phyloP scores from a whole-genome alignment of 2,113 vertebrate genomes.

The Otolemur garnettii region DNA sequence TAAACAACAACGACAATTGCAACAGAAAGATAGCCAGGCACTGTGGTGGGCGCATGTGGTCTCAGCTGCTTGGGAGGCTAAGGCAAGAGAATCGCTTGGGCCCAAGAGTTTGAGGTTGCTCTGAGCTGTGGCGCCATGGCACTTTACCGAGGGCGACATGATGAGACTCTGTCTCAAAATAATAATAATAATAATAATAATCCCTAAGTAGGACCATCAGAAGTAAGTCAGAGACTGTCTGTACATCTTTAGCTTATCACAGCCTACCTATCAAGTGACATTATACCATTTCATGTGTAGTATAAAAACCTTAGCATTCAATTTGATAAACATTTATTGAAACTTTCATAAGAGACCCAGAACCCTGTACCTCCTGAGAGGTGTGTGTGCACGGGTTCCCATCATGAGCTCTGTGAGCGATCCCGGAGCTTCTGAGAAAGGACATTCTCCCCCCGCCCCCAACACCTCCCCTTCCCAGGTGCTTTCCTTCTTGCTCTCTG shows the following conservation, averaged over 20 bases:
- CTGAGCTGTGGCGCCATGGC: no score
- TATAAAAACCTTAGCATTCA: not conserved
- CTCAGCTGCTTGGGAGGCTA: no score
- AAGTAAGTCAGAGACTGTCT: not conserved
- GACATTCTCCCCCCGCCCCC: not conserved
- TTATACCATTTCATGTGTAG: not conserved
- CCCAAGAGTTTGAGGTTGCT: no score
- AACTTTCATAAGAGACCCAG: not conserved
- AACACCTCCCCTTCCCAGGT: no score
- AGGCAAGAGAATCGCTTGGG: no score
- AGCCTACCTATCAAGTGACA: not conserved
- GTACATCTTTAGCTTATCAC: not conserved
- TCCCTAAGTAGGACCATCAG: no score
- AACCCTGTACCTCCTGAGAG: not conserved
- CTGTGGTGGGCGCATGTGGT: no score
- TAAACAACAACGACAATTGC: no score
- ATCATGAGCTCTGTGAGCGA: fast-evolving
- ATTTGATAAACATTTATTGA: not conserved
- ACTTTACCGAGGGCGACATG: no score
- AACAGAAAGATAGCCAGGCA: no score
- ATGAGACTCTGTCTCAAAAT: no score
- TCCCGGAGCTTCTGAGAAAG: fast-evolving
- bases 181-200: not conserved
- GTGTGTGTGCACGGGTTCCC: not conserved
- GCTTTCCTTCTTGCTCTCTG: not conserved